These are phyloP conservation scores for Dasyornis broadbenti DNA, from an alignment of 2,113 vertebrate species.

Conservation along the genomic window DNA sequence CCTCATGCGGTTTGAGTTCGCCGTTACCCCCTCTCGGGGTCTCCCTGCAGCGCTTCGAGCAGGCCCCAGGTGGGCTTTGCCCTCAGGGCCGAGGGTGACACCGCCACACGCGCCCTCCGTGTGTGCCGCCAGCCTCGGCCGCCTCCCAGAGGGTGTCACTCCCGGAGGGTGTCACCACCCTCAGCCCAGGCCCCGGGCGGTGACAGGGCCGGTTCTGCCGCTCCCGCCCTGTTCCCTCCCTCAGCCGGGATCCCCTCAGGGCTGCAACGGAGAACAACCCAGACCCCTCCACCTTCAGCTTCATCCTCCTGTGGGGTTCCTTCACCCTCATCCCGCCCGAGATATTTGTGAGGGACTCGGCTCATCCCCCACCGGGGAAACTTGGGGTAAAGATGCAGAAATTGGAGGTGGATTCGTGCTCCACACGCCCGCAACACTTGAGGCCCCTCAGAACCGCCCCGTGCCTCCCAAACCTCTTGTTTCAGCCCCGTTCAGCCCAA, in stretches of 20 bases:
- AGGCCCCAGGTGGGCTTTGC: neutral
- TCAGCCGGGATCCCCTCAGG: neutral
- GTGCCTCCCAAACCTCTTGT: neutral
- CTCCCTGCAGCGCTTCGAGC: neutral
- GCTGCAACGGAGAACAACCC: neutral
- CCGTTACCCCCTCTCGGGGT: neutral
- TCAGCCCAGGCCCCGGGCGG: neutral
- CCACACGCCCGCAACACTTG: neutral
- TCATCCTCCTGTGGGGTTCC: neutral
- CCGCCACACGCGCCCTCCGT: neutral
- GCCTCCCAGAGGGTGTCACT: neutral
- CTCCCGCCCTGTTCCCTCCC: neutral
- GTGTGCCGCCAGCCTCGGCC: neutral
- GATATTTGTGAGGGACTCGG: neutral
- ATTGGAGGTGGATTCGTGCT: neutral
- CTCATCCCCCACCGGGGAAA: neutral
- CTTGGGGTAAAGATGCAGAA: neutral
- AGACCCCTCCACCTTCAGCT: too few relatives aligned
- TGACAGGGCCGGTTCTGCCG: neutral
- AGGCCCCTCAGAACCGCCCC: too few relatives aligned
- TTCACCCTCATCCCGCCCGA: neutral
- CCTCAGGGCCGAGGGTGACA: neutral
- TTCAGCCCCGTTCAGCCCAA: neutral
- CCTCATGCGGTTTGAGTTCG: neutral
- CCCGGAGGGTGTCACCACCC: neutral